These are phyloP conservation scores for Drosophila burlai DNA, from an alignment of 1,140 invertebrate genomes.

Conservation along the genomic window DNA sequence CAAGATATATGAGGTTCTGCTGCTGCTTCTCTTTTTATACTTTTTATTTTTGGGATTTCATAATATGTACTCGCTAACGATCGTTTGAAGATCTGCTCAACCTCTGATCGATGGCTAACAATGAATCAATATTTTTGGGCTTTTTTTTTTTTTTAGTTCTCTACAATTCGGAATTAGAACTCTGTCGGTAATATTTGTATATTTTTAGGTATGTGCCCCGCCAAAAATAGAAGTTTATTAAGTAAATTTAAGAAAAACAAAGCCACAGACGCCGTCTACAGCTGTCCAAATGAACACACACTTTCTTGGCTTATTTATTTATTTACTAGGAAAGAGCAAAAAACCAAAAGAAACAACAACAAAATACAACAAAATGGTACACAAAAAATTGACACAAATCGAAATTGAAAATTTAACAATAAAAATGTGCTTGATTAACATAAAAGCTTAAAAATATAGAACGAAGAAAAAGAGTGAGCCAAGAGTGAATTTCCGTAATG, in stretches of 20 bases:
- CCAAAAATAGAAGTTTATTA: slow-evolving; percentile 79
- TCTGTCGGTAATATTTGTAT: neutral
- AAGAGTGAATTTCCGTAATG: slow-evolving; percentile 58
- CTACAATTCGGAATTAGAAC: slow-evolving; percentile 14
- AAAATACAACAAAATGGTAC: neutral
- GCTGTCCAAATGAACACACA: slow-evolving; percentile 39
- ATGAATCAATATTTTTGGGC: slow-evolving; percentile 31
- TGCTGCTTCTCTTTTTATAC: no score
- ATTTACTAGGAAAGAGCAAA: slow-evolving; percentile 4
- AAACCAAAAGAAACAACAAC: no score
- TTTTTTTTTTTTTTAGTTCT: no score
- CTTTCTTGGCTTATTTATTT: slow-evolving; percentile 33
- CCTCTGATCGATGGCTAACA: slow-evolving; percentile 64
- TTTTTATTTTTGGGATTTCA: neutral
- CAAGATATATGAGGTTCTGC: neutral
- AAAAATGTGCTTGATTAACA: slow-evolving; percentile 51
- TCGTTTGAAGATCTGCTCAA: slow-evolving; percentile 39
- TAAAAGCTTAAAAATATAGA: slow-evolving; percentile 40
- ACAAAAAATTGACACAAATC: slow-evolving; percentile 47
- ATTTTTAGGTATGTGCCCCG: slow-evolving; percentile 56
- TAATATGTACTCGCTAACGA: slow-evolving; percentile 52
- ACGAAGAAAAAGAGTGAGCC: slow-evolving; percentile 9
- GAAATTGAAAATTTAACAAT: slow-evolving; percentile 34
- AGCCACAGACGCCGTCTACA: slow-evolving; percentile 27
- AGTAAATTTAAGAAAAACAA: slow-evolving; percentile 52